These are phyloP conservation scores for Cryptotermes secundus DNA, from an alignment of 1,140 invertebrate species.

Conservation along the genomic window DNA sequence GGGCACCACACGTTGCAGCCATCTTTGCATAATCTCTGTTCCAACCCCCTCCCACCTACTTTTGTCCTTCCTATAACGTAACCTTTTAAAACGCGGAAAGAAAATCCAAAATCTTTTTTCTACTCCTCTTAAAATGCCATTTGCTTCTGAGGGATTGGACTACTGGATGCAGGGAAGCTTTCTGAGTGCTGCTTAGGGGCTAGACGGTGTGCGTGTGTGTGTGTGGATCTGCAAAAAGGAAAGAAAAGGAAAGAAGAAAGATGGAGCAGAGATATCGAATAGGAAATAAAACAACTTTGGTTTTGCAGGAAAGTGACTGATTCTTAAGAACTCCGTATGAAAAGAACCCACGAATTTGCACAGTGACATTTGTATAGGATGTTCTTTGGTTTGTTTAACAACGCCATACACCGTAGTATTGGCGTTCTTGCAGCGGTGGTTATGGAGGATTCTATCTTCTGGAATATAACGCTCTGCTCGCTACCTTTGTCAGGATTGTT, in stretches of 20 bases:
- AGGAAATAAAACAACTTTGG: slow-evolving; percentile 12
- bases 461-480: too few relatives aligned
- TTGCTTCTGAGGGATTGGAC: slow-evolving; percentile 10
- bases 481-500: too few relatives aligned
- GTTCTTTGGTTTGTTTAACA: too few relatives aligned
- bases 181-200: slow-evolving; percentile 15
- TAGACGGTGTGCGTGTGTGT: background rate
- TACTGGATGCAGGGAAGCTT: background rate
- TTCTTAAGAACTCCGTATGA: background rate
- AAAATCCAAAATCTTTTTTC: slow-evolving; percentile 18
- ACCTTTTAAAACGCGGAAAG: slow-evolving; percentile 19
- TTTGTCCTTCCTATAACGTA: slow-evolving; percentile 17
- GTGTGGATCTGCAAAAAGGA: background rate
- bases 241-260: background rate
- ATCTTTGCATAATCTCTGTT: slow-evolving; percentile 14
- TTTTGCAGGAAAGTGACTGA: background rate
- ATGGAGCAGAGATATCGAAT: background rate
- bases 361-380: background rate
- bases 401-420: too few relatives aligned
- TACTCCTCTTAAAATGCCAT: slow-evolving; percentile 12
- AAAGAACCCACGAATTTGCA: background rate
- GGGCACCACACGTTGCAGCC: background rate
- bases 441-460: too few relatives aligned
- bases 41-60: background rate
- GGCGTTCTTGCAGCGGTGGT: too few relatives aligned